Evolutionary conservation across 2,888 invertebrate genomes (phyloP).

Genomic region (Thymelicus lineola): DNA sequence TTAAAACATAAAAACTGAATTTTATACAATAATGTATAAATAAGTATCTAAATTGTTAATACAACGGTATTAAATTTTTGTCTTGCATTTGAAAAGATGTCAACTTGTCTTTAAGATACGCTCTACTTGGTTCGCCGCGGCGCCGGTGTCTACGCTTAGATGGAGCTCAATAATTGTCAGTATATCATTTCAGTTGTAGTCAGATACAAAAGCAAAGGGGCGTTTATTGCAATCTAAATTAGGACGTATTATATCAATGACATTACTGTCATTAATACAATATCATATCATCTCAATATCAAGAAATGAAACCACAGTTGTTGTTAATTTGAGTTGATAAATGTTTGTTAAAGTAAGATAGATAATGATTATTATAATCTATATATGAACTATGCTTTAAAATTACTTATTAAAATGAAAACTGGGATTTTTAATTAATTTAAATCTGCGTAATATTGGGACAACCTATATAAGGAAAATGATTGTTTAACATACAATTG

Average conservation of each 20-base stretch:
- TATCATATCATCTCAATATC: not conserved
- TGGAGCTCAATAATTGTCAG: not conserved
- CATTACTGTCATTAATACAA: not conserved
- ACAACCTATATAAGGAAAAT: too few relatives aligned
- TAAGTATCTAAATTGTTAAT: not conserved
- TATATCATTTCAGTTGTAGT: not conserved
- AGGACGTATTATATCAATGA: not conserved
- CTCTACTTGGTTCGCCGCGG: not conserved
- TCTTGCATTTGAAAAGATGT: not conserved
- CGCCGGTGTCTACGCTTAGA: not conserved
- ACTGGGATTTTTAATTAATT: too few relatives aligned
- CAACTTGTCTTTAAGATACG: not conserved
- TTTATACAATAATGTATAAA: too few relatives aligned
- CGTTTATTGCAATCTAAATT: constrained; percentile 4
- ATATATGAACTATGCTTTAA: too few relatives aligned
- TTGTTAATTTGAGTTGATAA: not conserved
- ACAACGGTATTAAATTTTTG: not conserved
- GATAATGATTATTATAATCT: too few relatives aligned
- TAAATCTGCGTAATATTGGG: too few relatives aligned
- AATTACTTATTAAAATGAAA: too few relatives aligned
- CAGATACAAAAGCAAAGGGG: not conserved
- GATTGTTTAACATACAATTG: too few relatives aligned
- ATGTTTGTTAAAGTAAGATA: not conserved
- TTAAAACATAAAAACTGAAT: too few relatives aligned
- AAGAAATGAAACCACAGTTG: not conserved